Percentiles rank a stretch among this genome's conserved stretches.
phyloP scores from a whole-genome alignment of 2,888 invertebrate genomes.

The Stenurella melanura region DNA sequence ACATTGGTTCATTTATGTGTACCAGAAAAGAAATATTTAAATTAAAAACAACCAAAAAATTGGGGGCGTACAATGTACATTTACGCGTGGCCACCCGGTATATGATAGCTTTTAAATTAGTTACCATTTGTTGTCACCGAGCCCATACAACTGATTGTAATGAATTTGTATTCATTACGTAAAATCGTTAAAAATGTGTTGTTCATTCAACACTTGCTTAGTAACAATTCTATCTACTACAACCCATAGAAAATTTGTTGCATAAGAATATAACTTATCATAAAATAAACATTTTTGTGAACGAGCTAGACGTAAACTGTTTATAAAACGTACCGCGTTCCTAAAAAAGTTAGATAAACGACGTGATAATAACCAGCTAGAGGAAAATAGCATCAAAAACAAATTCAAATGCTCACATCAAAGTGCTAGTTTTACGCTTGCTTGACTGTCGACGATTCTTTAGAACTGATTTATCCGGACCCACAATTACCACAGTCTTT shows the following conservation, averaged over 20 bases:
- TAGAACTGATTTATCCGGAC: neutral
- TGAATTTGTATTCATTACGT: neutral
- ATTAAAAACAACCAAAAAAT: no score
- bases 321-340: slow-evolving; percentile 27
- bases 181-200: neutral
- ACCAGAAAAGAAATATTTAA: no score
- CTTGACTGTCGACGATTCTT: neutral
- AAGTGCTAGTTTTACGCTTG: neutral
- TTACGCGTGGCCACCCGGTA: no score
- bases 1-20: no score
- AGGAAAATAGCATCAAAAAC: slow-evolving; percentile 2
- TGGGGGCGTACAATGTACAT: no score
- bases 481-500: neutral
- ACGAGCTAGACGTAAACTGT: slow-evolving; percentile 27
- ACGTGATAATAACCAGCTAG: slow-evolving; percentile 8
- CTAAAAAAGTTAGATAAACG: slow-evolving; percentile 11
- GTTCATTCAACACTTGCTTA: neutral
- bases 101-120: no score
- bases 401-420: neutral
- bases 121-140: no score
- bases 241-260: neutral
- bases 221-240: neutral
- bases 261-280: slow-evolving; percentile 29
- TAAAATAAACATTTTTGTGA: slow-evolving; percentile 36
- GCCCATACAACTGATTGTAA: no score